Percentiles rank a stretch among this genome's conserved stretches.
Conservation (phyloP, 2,797 vertebrate species). For the Buceros bicornis region DNA sequence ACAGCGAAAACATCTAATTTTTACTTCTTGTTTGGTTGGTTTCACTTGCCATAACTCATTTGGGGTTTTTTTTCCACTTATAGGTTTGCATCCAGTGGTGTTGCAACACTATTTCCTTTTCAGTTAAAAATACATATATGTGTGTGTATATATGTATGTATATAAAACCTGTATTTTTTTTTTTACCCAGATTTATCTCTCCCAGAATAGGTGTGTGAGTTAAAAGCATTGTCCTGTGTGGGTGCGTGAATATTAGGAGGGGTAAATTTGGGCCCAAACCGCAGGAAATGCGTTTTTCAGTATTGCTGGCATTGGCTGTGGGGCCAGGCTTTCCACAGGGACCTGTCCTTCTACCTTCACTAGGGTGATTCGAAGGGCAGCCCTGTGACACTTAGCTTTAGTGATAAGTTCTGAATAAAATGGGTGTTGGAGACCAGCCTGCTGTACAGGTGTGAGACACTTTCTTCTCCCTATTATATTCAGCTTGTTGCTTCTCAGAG, state of each 20-base stretch:
- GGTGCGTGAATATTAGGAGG: background rate
- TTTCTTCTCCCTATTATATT: background rate
- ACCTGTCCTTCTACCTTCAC: background rate
- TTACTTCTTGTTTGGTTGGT: constrained; percentile 59
- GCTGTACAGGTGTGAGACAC: background rate
- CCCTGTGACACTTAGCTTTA: background rate
- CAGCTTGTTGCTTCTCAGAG: background rate
- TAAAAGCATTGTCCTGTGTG: background rate
- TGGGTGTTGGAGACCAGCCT: background rate
- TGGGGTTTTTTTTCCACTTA: background rate
- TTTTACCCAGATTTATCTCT: background rate
- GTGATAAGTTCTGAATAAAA: background rate
- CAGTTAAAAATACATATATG: no score
- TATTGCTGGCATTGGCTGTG: background rate
- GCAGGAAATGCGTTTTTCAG: background rate
- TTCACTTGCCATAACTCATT: constrained; percentile 22
- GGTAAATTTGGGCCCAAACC: background rate
- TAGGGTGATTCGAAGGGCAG: background rate
- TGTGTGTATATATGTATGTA: no score
- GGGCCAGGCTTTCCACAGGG: background rate
- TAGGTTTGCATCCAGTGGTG: constrained; percentile 4
- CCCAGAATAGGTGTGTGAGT: background rate
- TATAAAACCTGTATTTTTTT: background rate
- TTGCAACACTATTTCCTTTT: background rate
- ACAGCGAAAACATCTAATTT: constrained; percentile 26